A percentile compares a stretch with the other conserved stretches of the same genome.
These are phyloP conservation scores for Myzus persicae DNA, from an alignment of 1,140 invertebrate genomes.

Conservation along the genomic window DNA sequence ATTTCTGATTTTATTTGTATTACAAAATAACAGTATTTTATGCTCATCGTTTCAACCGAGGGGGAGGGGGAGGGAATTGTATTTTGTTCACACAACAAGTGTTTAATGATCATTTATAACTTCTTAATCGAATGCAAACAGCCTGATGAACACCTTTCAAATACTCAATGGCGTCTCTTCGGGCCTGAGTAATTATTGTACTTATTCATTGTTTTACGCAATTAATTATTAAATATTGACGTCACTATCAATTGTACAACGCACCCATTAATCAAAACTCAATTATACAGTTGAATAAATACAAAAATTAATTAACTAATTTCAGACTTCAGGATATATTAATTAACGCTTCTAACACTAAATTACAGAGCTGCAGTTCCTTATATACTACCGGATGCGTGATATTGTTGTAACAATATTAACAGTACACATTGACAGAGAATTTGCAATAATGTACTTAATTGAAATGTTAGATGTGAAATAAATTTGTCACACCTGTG, in stretches of 20 bases:
- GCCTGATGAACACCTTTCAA: conserved; percentile 8
- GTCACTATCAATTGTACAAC: not conserved
- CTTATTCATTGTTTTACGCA: not conserved
- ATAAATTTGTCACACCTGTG: not conserved
- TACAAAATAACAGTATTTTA: not conserved
- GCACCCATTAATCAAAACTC: conserved; percentile 17
- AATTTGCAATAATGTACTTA: not conserved
- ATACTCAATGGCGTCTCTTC: not conserved
- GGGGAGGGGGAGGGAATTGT: not conserved
- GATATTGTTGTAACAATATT: not conserved
- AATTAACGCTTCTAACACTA: not conserved
- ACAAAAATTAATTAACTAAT: conserved; percentile 7
- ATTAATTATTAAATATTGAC: conserved; percentile 31
- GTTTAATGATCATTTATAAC: conserved; percentile 19
- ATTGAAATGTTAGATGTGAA: not conserved
- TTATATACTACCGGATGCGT: not conserved
- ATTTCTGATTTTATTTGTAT: conserved; percentile 9
- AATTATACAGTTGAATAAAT: conserved; percentile 3
- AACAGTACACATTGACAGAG: not conserved
- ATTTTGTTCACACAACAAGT: not conserved
- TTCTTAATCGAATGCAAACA: conserved; percentile 11
- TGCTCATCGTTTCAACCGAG: not conserved
- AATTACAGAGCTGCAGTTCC: not conserved
- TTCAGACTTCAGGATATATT: not conserved
- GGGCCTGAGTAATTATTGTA: conserved; percentile 6